Evolutionary conservation across 2,113 vertebrate genomes (phyloP).

Genomic region (Esox niger): DNA sequence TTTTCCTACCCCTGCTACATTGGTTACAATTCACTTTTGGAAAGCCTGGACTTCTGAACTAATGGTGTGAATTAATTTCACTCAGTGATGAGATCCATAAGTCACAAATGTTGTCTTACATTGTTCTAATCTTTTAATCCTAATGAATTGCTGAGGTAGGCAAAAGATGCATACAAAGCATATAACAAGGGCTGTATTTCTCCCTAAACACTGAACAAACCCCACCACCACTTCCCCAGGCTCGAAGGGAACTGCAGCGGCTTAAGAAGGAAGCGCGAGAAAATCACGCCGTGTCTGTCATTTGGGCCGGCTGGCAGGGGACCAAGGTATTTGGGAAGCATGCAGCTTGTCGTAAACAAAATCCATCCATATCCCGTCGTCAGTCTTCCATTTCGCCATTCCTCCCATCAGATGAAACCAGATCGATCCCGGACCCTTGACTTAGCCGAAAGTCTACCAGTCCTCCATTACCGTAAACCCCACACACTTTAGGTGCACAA

Average conservation of each 20-base stretch:
- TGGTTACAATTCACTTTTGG: neutral
- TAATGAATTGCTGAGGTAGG: conserved; percentile 13
- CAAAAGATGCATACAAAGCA: neutral
- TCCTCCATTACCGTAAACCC: conserved; percentile 10
- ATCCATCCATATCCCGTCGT: conserved; percentile 63
- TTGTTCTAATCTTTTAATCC: neutral
- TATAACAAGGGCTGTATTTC: conserved; percentile 17
- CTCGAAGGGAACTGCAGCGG: conserved; percentile 91
- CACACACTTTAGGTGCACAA: conserved; percentile 14
- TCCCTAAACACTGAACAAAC: conserved; percentile 53
- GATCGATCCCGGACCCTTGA: neutral
- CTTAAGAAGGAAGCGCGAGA: conserved; percentile 94
- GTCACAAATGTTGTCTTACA: neutral
- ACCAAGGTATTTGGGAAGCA: conserved; percentile 90
- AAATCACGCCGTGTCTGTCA: conserved; percentile 96
- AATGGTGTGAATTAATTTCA: neutral
- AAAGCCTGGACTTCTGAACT: neutral
- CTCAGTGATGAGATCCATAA: neutral
- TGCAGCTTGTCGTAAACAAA: conserved; percentile 61
- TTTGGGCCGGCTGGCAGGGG: conserved; percentile 99
- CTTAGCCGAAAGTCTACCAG: conserved; percentile 8
- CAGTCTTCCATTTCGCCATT: neutral
- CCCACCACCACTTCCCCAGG: conserved; percentile 72
- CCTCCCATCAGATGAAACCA: conserved; percentile 25
- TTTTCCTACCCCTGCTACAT: too few species aligned